Base-by-base conservation (phyloP, 2,888 invertebrate genomes). In the Dinocampus coccinellae region DNA sequence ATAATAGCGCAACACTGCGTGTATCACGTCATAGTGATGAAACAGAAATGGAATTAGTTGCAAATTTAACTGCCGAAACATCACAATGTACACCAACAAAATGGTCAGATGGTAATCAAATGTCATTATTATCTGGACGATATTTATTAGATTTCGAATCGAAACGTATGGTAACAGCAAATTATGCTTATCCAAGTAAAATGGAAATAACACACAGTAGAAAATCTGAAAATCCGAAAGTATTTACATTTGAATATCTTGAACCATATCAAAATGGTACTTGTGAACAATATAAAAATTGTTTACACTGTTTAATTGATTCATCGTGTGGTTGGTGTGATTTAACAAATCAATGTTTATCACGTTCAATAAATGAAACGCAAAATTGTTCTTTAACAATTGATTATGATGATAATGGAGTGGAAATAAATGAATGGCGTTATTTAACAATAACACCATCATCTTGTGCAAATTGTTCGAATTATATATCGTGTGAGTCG, bases 321-420 rank as follows among this genome's bases (percentile, higher is more conserved):
- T 93, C 95, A 0, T 91, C 93, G 16, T 98, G 98, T 83, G 96
- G 96, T 1, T 98, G 98, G 97, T 98, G 97, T 84, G 94, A 95
- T 74, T 85, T 93, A 10, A 93, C 91, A n/a, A 89, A 91, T 75
- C 78, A 90, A 61, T 96, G 95, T 84, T 90, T 95, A 77, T 88
- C 92, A 6, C 90, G 95, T 36, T 88, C 89, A 13, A 89, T 91
- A 0, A 93, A 94, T 79, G 95, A 95, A 85, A 91, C 89, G 3
- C 88, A 89, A 52, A 90, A 88, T 53, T 94, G 94, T 81, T 81
- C 87, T 1, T 84, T 86, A 6, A 89, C 89, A 52, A 89, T 90
- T 11, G 91, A 91, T 69, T 77, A 75, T 69, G 84, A 85, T 42
- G 88, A 89, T 29, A 89, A 89, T 62, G 93, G 92, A 78, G 83